A percentile compares a stretch with the other conserved stretches of the same genome.
phyloP scores from a whole-genome alignment of 2,113 vertebrate genomes.

The Phalacrocorax brasilianus region DNA sequence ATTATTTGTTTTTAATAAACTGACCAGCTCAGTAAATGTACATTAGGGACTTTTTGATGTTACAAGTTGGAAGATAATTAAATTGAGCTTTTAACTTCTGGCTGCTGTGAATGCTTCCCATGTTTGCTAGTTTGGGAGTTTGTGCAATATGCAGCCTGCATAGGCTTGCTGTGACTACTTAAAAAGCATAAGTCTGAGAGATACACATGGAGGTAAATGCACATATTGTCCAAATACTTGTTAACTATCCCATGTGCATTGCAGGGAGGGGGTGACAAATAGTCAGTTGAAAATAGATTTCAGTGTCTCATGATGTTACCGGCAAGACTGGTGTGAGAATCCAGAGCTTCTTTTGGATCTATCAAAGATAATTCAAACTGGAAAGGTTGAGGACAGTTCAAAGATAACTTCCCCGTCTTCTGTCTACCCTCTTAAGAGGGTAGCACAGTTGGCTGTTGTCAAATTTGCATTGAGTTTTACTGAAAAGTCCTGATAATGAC shows the following conservation, averaged over 20 bases:
- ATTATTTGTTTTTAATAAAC: conserved; percentile 18
- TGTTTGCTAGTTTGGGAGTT: not conserved
- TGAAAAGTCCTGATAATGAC: not conserved
- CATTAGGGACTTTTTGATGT: not conserved
- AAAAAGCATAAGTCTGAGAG: not conserved
- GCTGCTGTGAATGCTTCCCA: not conserved
- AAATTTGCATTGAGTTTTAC: not conserved
- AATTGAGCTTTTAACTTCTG: conserved; percentile 2
- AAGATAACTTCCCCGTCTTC: conserved; percentile 7
- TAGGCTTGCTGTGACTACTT: not conserved
- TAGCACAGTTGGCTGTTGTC: not conserved
- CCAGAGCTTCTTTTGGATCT: conserved; percentile 54
- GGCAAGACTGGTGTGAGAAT: conserved; percentile 21
- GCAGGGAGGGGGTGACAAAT: not conserved
- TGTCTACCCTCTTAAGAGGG: not conserved
- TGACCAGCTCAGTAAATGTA: not conserved
- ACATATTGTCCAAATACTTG: not conserved
- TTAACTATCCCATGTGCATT: not conserved
- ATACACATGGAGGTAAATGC: not conserved
- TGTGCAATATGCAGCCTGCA: not conserved
- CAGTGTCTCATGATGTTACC: not conserved
- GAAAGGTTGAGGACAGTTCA: conserved; percentile 34
- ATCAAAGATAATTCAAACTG: conserved; percentile 4
- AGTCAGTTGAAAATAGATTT: conserved; percentile 30
- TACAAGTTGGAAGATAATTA: not conserved